phyloP scores from a whole-genome alignment of 2,797 vertebrate species.

The Masticophis lateralis region DNA sequence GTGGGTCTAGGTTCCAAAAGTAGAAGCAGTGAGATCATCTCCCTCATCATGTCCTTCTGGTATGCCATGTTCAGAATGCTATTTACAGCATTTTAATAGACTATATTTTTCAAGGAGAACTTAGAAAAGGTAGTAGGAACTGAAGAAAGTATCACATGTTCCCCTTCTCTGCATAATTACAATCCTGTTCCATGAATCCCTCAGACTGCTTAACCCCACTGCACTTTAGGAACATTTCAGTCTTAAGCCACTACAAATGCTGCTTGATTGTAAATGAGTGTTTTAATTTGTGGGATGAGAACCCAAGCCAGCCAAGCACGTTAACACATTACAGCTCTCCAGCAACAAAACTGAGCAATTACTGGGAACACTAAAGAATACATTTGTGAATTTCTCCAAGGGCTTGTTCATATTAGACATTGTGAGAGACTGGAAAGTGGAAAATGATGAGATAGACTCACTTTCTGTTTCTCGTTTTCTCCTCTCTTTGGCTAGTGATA shows the following conservation, averaged over 20 bases:
- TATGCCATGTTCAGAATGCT: neutral
- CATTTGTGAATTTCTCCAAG: conserved; percentile 37
- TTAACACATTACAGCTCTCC: conserved; percentile 24
- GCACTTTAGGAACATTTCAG: conserved; percentile 22
- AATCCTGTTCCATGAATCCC: conserved; percentile 6
- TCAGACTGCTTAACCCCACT: conserved; percentile 23
- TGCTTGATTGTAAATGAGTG: conserved; percentile 26
- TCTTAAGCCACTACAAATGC: conserved; percentile 25
- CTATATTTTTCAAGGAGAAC: conserved; percentile 8
- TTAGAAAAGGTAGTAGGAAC: conserved; percentile 18
- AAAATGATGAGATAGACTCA: conserved; percentile 16
- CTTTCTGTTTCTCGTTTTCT: neutral
- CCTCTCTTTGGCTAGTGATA: neutral
- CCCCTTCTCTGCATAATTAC: conserved; percentile 20
- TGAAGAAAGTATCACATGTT: neutral
- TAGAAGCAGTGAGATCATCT: neutral
- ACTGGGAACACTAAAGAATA: conserved; percentile 38
- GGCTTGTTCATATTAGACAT: conserved; percentile 33
- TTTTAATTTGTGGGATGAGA: conserved; percentile 43
- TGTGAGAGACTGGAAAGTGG: neutral
- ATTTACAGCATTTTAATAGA: neutral
- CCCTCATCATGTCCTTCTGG: neutral
- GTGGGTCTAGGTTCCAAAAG: neutral
- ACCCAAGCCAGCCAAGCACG: conserved; percentile 33
- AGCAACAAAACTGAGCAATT: conserved; percentile 40